A percentile compares a stretch with the other conserved stretches of the same genome.
These are phyloP conservation scores for Calosoma granatense DNA, from an alignment of 1,140 invertebrate species.

Conservation along the genomic window DNA sequence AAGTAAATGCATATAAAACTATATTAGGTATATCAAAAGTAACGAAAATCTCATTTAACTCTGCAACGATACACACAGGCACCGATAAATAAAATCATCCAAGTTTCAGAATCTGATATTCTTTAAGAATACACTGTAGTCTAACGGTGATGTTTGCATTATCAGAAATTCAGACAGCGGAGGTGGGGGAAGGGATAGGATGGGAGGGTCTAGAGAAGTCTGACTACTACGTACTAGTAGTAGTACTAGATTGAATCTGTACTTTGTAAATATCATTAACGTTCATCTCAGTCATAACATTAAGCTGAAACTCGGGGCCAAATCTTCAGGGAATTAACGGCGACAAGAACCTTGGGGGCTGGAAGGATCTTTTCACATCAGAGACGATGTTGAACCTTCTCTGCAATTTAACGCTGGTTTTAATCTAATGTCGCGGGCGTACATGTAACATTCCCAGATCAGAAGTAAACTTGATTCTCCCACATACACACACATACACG, in stretches of 20 bases:
- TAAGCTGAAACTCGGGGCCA: not conserved
- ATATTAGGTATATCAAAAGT: too few species aligned
- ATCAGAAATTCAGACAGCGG: too few species aligned
- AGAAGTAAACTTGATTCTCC: not conserved
- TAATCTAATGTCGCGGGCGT: not conserved
- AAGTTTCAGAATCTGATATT: too few species aligned
- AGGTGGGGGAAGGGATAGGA: too few species aligned
- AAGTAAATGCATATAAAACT: too few species aligned
- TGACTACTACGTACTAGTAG: too few species aligned
- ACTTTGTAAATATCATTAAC: constrained; percentile 7
- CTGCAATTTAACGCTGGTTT: constrained; percentile 6
- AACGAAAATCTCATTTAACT: too few species aligned
- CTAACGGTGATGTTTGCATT: too few species aligned
- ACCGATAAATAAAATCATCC: too few species aligned
- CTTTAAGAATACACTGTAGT: too few species aligned
- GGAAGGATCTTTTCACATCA: not conserved
- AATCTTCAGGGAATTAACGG: not conserved
- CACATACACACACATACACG: not conserved
- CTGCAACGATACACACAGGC: too few species aligned
- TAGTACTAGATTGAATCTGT: not conserved
- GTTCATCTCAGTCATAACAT: not conserved
- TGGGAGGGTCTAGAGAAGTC: too few species aligned
- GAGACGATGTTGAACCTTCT: not conserved
- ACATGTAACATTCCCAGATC: not conserved
- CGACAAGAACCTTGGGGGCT: not conserved